A percentile compares a stretch with the other conserved stretches of the same genome.
Evolutionary conservation across 35 echinoderm and acorn worm species (phyloP).

Genomic region (Chiridota heheva): DNA sequence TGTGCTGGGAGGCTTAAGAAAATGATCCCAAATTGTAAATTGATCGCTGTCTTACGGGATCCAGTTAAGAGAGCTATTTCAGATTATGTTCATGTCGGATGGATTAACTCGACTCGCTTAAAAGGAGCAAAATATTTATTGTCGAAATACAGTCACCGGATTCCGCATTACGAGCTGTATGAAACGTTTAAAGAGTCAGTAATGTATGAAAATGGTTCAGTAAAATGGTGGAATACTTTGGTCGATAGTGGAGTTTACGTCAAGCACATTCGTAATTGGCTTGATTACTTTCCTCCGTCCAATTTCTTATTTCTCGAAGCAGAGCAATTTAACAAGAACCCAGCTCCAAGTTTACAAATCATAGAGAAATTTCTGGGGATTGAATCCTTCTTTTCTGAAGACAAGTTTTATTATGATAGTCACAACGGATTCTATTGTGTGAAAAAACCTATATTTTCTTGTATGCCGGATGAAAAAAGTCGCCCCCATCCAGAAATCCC

Average conservation of each 20-base stretch:
- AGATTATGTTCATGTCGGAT: constrained; percentile 68
- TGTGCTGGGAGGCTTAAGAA: constrained; percentile 27
- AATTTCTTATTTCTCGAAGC: constrained; percentile 71
- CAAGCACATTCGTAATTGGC: constrained; percentile 52
- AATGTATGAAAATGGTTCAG: constrained; percentile 41
- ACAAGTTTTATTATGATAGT: constrained; percentile 66
- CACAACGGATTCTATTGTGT: constrained; percentile 82
- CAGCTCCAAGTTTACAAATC: constrained; percentile 16
- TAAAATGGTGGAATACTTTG: constrained; percentile 54
- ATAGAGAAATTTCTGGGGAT: constrained; percentile 76
- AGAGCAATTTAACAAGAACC: constrained; percentile 45
- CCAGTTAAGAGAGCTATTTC: constrained; percentile 77
- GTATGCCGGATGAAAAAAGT: constrained; percentile 59
- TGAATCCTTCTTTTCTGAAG: constrained; percentile 40
- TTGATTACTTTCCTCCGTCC: constrained; percentile 48
- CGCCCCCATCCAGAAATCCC: constrained; percentile 59
- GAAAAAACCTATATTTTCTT: constrained; percentile 35
- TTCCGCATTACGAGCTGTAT: constrained; percentile 40
- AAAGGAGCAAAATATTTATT: constrained; percentile 1
- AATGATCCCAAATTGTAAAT: constrained; percentile 53
- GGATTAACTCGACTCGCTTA: constrained; percentile 1
- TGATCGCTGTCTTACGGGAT: constrained; percentile 78
- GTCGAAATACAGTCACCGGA: constrained; percentile 23
- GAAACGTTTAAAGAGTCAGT: constrained; percentile 79
- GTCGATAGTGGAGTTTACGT: constrained; percentile 73